Evolutionary conservation across 2,797 vertebrate genomes (phyloP).

Genomic region (Myotis planiceps): DNA sequence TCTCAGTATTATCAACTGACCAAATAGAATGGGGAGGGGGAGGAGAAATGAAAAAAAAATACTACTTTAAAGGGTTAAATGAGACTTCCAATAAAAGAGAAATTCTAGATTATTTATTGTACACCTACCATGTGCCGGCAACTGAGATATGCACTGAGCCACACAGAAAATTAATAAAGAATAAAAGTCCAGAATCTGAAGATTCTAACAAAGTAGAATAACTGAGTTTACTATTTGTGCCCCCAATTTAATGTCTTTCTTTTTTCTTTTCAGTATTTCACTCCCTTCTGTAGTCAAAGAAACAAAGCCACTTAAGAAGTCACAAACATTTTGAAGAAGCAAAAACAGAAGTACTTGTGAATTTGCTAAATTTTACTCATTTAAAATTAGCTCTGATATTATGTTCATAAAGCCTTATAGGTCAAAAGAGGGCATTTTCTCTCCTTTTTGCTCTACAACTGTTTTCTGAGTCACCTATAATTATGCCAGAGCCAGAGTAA

Average conservation of each 20-base stretch:
- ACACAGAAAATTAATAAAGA: background rate
- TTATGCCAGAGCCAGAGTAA: background rate
- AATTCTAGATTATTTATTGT: background rate
- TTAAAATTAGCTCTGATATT: background rate
- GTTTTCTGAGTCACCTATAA: background rate
- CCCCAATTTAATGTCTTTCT: background rate
- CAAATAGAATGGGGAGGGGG: background rate
- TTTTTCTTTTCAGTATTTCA: background rate
- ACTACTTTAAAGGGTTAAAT: background rate
- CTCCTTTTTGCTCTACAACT: background rate
- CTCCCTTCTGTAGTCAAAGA: background rate
- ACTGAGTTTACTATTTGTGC: background rate
- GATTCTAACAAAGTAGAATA: background rate
- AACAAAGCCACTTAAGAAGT: background rate
- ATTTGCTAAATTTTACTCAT: background rate
- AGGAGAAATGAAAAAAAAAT: background rate
- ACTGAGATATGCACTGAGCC: background rate
- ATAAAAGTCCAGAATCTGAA: background rate
- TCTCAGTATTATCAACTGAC: background rate
- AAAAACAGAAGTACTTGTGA: background rate
- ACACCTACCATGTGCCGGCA: background rate
- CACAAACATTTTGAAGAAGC: background rate
- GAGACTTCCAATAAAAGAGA: background rate
- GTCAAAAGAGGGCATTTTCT: background rate
- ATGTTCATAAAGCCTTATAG: background rate